Conservation (phyloP, 2,888 invertebrate genomes). For the Pachliopta kotzebuea region DNA sequence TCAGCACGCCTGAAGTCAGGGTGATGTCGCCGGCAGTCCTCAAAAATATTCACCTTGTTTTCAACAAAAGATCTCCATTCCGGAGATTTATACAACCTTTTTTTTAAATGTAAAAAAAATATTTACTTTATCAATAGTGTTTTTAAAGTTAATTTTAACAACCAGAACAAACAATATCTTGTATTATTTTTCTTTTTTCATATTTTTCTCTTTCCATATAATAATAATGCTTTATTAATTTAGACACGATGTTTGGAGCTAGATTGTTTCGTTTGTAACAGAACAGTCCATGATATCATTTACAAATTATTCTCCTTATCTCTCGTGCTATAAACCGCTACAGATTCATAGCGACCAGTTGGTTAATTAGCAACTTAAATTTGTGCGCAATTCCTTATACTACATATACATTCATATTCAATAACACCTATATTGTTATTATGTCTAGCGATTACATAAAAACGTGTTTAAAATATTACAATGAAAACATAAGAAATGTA, state of each 20-base stretch:
- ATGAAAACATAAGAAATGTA: background rate
- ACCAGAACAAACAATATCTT: too few species aligned
- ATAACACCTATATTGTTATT: background rate
- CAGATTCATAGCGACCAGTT: slow-evolving; percentile 6
- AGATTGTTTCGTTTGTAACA: slow-evolving; percentile 23
- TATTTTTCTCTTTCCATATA: too few species aligned
- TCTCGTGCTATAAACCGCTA: slow-evolving; percentile 35
- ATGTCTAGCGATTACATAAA: background rate
- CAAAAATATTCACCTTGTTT: too few species aligned
- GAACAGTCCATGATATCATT: slow-evolving; percentile 53
- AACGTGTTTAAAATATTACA: background rate
- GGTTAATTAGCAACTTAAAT: slow-evolving; percentile 22
- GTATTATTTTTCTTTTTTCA: too few species aligned
- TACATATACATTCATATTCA: background rate
- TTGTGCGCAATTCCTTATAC: slow-evolving; percentile 33
- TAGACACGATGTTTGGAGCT: slow-evolving; percentile 16
- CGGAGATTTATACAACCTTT: too few species aligned
- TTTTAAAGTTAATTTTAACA: too few species aligned
- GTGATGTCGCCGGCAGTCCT: too few species aligned
- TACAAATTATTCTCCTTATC: slow-evolving; percentile 49
- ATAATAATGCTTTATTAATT: too few species aligned
- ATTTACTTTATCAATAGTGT: too few species aligned
- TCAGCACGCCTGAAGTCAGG: too few species aligned
- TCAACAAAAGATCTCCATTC: too few species aligned
- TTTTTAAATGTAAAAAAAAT: too few species aligned